phyloP scores from a whole-genome alignment of 2,888 invertebrate species.

The Eretmocerus hayati region DNA sequence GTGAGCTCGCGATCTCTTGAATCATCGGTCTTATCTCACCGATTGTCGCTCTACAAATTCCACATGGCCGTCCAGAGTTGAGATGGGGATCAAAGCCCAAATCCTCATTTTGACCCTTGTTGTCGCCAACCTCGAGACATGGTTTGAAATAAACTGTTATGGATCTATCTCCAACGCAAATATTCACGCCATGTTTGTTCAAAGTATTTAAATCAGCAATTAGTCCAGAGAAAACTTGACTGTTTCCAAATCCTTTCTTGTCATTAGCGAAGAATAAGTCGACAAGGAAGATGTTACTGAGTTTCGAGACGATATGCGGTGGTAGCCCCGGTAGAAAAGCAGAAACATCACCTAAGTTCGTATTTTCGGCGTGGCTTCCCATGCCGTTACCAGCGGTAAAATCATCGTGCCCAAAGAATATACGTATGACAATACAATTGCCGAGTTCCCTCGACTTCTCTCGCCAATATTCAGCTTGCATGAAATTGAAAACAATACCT shows the following conservation, averaged over 20 bases:
- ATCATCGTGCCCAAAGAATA: constrained; percentile 1
- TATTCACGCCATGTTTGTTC: not conserved
- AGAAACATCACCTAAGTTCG: not conserved
- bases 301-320: not conserved
- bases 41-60: constrained; percentile 1
- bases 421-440: not conserved
- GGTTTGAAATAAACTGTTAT: constrained; percentile 1
- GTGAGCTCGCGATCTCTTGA: not conserved
- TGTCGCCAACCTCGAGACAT: not conserved
- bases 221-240: not conserved
- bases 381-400: not conserved
- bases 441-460: not conserved
- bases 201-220: not conserved
- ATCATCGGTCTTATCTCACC: not conserved
- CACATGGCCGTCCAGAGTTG: not conserved
- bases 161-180: not conserved
- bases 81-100: constrained; percentile 1
- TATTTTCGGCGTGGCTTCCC: constrained; percentile 2
- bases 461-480: constrained; percentile 1
- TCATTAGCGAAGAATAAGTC: not conserved
- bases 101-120: not conserved
- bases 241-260: not conserved
- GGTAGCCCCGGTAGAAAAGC: not conserved
- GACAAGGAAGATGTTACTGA: not conserved
- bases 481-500: constrained; percentile 1